These are phyloP conservation scores for Lepus americanus DNA, from an alignment of 2,113 vertebrate genomes.

Conservation along the genomic window DNA sequence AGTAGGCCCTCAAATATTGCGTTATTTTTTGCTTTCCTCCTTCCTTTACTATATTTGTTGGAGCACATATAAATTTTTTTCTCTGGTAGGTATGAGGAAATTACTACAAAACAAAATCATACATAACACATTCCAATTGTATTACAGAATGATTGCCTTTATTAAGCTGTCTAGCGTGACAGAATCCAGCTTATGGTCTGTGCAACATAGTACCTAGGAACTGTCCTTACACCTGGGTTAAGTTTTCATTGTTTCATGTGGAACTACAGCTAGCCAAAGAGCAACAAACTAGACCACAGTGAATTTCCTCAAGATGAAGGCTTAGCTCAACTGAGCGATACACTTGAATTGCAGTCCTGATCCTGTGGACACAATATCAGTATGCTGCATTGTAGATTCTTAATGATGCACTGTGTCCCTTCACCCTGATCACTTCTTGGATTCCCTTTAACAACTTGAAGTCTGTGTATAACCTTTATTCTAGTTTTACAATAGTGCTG, in stretches of 20 bases:
- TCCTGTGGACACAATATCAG: background rate
- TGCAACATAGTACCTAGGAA: background rate
- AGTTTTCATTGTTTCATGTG: background rate
- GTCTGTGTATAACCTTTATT: background rate
- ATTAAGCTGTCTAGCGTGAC: constrained; percentile 1
- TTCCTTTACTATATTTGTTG: constrained; percentile 22
- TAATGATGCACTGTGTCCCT: background rate
- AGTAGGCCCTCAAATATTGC: background rate
- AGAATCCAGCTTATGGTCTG: background rate
- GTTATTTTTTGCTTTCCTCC: background rate
- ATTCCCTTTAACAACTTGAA: constrained; percentile 41
- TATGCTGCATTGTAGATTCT: background rate
- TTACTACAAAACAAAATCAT: constrained; percentile 46
- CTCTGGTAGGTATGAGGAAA: constrained; percentile 51
- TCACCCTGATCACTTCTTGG: background rate
- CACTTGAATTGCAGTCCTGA: background rate
- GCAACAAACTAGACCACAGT: background rate
- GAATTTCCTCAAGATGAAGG: constrained; percentile 27
- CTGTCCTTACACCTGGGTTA: background rate
- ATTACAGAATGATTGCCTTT: constrained; percentile 17
- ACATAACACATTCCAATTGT: constrained; percentile 58
- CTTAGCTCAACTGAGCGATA: background rate
- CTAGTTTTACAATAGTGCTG: background rate
- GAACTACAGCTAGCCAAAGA: background rate
- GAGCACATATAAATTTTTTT: background rate